A percentile compares a stretch with the other conserved stretches of the same genome.
These are phyloP conservation scores for Lasioglossum figueresi DNA, from an alignment of 2,888 invertebrate species.

Conservation along the genomic window DNA sequence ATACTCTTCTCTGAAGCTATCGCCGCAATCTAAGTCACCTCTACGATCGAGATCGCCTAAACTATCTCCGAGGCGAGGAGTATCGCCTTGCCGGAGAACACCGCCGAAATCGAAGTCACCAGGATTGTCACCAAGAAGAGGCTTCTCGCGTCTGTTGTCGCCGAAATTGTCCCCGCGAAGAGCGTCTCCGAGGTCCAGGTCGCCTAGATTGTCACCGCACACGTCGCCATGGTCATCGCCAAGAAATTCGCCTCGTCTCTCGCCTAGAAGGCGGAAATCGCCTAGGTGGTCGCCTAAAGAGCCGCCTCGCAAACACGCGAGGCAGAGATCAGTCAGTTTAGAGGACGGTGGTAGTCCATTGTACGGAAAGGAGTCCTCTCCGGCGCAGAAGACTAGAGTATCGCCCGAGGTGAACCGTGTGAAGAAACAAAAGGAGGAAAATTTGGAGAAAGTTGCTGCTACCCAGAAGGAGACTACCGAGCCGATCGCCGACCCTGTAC, in stretches of 20 bases:
- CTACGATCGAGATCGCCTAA: constrained; percentile 72
- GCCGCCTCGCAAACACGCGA: constrained; percentile 63
- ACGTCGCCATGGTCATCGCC: constrained; percentile 74
- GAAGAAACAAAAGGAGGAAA: constrained; percentile 64
- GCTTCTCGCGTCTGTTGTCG: constrained; percentile 55
- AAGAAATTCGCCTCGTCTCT: constrained; percentile 74
- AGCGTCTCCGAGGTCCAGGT: constrained; percentile 65
- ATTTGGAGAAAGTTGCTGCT: constrained; percentile 50
- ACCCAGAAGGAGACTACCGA: constrained; percentile 64
- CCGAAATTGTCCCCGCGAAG: constrained; percentile 64
- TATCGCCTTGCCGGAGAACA: constrained; percentile 57
- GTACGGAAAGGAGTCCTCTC: constrained; percentile 62
- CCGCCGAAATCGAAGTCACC: constrained; percentile 72
- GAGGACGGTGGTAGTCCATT: constrained; percentile 54
- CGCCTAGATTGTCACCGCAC: constrained; percentile 70
- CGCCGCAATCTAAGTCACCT: constrained; percentile 67
- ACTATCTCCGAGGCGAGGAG: constrained; percentile 68
- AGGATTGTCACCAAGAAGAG: constrained; percentile 70
- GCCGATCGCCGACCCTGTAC: constrained; percentile 82
- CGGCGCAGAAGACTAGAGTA: constrained; percentile 59
- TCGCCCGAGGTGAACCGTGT: constrained; percentile 58
- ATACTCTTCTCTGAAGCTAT: constrained; percentile 68
- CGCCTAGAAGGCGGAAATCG: constrained; percentile 73
- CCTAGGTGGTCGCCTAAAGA: constrained; percentile 77
- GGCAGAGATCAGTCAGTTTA: constrained; percentile 69